Base-by-base conservation (phyloP, 2,113 vertebrate genomes). In the Rhynchomys soricoides region DNA sequence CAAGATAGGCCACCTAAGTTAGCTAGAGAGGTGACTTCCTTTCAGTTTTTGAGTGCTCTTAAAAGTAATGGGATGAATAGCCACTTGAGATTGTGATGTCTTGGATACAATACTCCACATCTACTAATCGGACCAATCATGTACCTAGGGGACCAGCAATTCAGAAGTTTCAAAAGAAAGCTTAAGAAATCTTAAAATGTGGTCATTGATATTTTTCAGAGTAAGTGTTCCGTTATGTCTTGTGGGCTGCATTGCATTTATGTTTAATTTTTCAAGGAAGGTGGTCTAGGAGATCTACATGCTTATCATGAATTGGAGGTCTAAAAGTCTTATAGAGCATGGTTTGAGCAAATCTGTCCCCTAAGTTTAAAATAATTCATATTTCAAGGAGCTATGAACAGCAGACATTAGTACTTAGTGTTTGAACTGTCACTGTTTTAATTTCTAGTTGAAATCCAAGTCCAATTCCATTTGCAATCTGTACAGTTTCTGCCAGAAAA, bases 401-500 rank as follows among this genome's bases (percentile, higher is more conserved):
- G 43, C 86, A 89, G 86, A 94, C 19, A 95, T 94, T 91, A 75
- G 4, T 94, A 68, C 55, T 91, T 95, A 92, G 77, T 68, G 64
- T 97, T 82, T 97, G 52, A 97, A 90, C 95, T 97, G 5, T 77
- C 62, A 50, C 87, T 9, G 3, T 86, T n/a, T 66, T 96, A 94
- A 96, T 97, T 98, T 97, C 40, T 0, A 3, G 21, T 92, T 79
- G 85, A 64, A 68, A 97, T 91, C n/a, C 91, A 96, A 88, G 52
- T 40, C 73, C 83, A 96, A 21, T 50, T 93, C 94, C 86, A 68
- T 96, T 98, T 97, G 82, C 86, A 96, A n/a, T 21, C 2, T 93
- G 50, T 29, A 19, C 73, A 91, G 75, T 94, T 97, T 24, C 94
- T 97, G 94, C 97, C 83, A 96, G 96, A 88, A 97, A 82, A 95